Conservation (phyloP, 2,888 invertebrate genomes). For the Noctuana brunneofusca region DNA sequence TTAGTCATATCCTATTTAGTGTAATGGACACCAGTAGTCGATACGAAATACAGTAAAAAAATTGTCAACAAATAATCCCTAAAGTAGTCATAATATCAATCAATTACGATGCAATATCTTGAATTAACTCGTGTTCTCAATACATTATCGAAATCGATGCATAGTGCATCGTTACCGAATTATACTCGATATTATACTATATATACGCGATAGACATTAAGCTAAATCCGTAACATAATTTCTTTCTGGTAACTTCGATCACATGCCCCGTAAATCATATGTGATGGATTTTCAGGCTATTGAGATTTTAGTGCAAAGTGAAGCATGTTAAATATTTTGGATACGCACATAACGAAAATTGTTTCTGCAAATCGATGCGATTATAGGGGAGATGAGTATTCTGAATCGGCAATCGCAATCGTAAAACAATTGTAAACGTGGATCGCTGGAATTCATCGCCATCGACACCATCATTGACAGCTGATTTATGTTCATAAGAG, state of each 20-base stretch:
- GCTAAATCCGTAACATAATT: constrained; percentile 13
- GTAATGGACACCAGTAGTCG: too few relatives aligned
- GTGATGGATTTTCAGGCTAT: constrained; percentile 15
- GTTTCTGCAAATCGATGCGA: background rate
- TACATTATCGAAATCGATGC: constrained; percentile 13
- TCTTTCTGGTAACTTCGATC: constrained; percentile 29
- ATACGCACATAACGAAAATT: constrained; percentile 1
- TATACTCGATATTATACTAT: too few relatives aligned
- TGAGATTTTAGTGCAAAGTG: constrained; percentile 15
- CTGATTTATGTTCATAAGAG: too few relatives aligned
- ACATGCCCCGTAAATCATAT: constrained; percentile 26
- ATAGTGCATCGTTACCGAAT: constrained; percentile 6
- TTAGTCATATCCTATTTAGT: too few relatives aligned
- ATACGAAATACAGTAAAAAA: too few relatives aligned
- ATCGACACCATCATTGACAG: background rate
- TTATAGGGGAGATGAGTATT: background rate
- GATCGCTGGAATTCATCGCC: background rate
- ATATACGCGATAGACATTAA: background rate
- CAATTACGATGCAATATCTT: background rate
- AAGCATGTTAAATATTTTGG: constrained; percentile 18
- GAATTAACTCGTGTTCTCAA: background rate
- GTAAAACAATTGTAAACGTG: background rate
- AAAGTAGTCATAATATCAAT: background rate
- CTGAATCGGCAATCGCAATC: background rate
- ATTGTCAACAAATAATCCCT: background rate